Base-by-base conservation (phyloP, 2,113 vertebrate genomes). In the Tragulus kanchil region DNA sequence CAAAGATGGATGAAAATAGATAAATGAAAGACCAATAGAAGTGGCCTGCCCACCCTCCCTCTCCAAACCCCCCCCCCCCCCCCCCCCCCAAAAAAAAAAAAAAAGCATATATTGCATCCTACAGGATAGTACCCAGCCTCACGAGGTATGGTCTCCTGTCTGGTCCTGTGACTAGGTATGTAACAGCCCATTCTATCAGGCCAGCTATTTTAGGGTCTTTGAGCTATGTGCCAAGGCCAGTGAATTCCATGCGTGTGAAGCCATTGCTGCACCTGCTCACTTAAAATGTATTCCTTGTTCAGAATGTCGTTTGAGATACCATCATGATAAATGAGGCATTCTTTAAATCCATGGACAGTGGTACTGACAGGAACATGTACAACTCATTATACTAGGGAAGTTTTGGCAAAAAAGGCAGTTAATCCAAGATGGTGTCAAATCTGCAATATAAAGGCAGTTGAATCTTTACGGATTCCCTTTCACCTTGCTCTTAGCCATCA, bases 391-490 rank as follows among this genome's bases (percentile, higher is more conserved):
- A 61, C 6, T 15, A 3, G 8, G 59, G 59, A 89, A 84, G 28
- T 93, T 69, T 81, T 16, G 19, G 71, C 86, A n/a, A n/a, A n/a
- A n/a, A 93, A 52, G 42, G 87, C 9, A 61, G 45, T 31, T 93
- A 61, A 61, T 77, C 86, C 89, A 95, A 96, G 21, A 1, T 59
- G 84, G n/a, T 59, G 56, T 81, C 69, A 93, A 90, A n/a, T n/a
- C n/a, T n/a, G n/a, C n/a, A n/a, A n/a, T n/a, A n/a, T n/a, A n/a
- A n/a, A n/a, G n/a, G n/a, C n/a, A n/a, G n/a, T n/a, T n/a, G n/a
- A n/a, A n/a, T n/a, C n/a, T n/a, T n/a, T n/a, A n/a, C n/a, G n/a
- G n/a, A n/a, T n/a, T n/a, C n/a, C n/a, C n/a, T n/a, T 13, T 93
- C 50, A 78, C 12, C 10, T 50, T 26, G 26, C 6, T n/a, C 7